Evolutionary conservation across 2,113 vertebrate species (phyloP).

Genomic region (Halichoerus grypus): DNA sequence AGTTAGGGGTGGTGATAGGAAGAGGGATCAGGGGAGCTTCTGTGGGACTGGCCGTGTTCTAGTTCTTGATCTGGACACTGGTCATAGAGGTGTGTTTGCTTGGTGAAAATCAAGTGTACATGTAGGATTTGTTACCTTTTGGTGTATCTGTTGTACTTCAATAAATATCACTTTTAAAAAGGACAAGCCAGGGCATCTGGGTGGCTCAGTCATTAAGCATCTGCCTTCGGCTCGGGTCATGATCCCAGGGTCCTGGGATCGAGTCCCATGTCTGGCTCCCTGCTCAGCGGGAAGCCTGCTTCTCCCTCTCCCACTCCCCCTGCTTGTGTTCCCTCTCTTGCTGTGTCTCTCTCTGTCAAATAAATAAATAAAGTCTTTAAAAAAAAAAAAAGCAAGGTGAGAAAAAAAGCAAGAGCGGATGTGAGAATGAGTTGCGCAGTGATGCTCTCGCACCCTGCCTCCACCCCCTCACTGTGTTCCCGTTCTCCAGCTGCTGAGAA

Average conservation of each 20-base stretch:
- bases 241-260: too few species aligned
- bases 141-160: not conserved
- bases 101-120: not conserved
- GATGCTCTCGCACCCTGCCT: rapidly evolving
- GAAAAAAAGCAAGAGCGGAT: not conserved
- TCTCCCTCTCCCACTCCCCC: too few species aligned
- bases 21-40: not conserved
- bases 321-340: too few species aligned
- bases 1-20: not conserved
- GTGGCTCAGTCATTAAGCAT: too few species aligned
- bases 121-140: not conserved
- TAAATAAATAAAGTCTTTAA: too few species aligned
- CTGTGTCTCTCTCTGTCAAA: too few species aligned
- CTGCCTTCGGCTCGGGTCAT: too few species aligned
- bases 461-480: not conserved
- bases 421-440: rapidly evolving
- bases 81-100: not conserved
- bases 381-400: not conserved
- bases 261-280: too few species aligned
- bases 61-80: not conserved
- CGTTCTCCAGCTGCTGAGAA: not conserved
- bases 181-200: not conserved
- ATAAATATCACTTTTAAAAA: not conserved
- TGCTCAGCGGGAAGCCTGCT: too few species aligned
- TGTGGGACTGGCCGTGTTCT: not conserved